Evolutionary conservation across 2,888 invertebrate species (phyloP).

Genomic region (Tanytarsus gracilentus): DNA sequence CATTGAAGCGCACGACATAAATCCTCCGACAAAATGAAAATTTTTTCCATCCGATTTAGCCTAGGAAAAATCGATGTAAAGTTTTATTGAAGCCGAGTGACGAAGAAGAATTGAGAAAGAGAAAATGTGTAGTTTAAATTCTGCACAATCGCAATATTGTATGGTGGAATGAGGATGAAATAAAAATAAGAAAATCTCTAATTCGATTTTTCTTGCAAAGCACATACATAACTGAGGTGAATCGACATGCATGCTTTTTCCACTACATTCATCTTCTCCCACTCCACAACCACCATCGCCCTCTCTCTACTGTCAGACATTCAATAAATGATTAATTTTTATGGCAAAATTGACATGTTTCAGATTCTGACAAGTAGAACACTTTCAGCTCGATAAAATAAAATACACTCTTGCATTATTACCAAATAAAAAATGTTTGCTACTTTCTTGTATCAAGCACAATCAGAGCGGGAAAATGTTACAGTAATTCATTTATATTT

Average conservation of each 20-base stretch:
- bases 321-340: slow-evolving; percentile 17
- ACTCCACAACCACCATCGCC: not conserved
- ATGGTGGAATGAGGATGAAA: not conserved
- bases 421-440: too few species aligned
- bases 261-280: slow-evolving; percentile 7
- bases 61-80: not conserved
- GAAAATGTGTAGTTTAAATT: not conserved
- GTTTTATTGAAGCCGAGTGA: slow-evolving; percentile 2
- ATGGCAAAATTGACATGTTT: slow-evolving; percentile 22
- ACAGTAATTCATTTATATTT: too few species aligned
- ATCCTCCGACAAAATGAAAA: slow-evolving; percentile 5
- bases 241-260: too few species aligned
- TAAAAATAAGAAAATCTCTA: not conserved
- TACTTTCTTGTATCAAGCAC: too few species aligned
- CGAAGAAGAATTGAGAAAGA: not conserved
- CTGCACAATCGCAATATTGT: too few species aligned
- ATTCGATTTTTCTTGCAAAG: not conserved
- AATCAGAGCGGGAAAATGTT: too few species aligned
- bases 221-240: not conserved
- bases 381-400: too few species aligned
- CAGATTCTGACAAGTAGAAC: too few species aligned
- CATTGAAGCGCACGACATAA: slow-evolving; percentile 6
- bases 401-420: too few species aligned
- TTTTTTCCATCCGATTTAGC: slow-evolving; percentile 1
- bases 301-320: not conserved